A percentile compares a stretch with the other conserved stretches of the same genome.
These are phyloP conservation scores for Chymomyza procnemis DNA, from an alignment of 2,888 invertebrate genomes.

Conservation along the genomic window DNA sequence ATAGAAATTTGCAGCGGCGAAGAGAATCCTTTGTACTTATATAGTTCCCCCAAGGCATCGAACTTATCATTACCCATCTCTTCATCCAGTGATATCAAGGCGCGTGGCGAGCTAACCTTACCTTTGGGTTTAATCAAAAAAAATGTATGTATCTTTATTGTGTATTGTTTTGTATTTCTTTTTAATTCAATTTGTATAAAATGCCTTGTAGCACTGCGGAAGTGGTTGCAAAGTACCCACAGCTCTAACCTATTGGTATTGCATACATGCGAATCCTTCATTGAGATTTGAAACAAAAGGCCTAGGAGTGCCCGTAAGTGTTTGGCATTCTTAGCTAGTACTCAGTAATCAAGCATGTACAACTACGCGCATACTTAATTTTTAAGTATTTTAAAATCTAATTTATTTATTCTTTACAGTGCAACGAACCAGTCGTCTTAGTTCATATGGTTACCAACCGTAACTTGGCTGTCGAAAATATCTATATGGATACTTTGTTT, in stretches of 20 bases:
- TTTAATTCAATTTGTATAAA: background rate
- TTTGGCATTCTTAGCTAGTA: too few relatives aligned
- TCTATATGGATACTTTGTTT: constrained; percentile 69
- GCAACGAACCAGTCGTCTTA: background rate
- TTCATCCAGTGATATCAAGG: constrained; percentile 47
- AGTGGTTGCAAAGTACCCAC: constrained; percentile 42
- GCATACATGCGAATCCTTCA: constrained; percentile 59
- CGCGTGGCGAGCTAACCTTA: constrained; percentile 64
- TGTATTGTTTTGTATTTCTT: background rate
- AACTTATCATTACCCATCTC: constrained; percentile 51
- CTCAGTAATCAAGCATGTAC: too few relatives aligned
- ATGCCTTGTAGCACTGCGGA: background rate
- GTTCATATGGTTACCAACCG: constrained; percentile 76
- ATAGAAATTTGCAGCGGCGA: constrained; percentile 64
- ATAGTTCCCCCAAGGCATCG: constrained; percentile 59
- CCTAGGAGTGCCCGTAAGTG: constrained; percentile 68
- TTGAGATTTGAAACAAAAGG: constrained; percentile 76
- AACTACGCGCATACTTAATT: too few relatives aligned
- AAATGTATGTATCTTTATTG: constrained; percentile 48
- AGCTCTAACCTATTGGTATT: constrained; percentile 70
- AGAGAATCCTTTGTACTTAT: constrained; percentile 61
- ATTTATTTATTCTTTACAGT: too few relatives aligned
- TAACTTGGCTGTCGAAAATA: constrained; percentile 76
- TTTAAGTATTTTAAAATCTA: too few relatives aligned
- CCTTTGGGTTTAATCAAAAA: constrained; percentile 63